phyloP scores from a whole-genome alignment of 1,140 invertebrate species.

The Drosophila eugracilis region DNA sequence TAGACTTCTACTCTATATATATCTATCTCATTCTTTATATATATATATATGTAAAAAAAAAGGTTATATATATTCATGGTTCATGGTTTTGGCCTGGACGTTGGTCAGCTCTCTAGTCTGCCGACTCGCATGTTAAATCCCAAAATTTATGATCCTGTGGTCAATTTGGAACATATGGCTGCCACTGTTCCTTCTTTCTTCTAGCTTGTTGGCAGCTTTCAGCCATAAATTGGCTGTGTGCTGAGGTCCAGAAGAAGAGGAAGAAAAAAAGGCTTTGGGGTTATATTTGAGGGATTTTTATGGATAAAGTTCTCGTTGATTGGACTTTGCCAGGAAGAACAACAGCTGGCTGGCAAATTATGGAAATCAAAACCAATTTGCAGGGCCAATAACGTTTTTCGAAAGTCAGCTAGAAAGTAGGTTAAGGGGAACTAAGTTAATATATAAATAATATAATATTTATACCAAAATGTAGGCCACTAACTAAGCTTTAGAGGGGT shows the following conservation, averaged over 20 bases:
- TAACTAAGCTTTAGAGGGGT: too few species aligned
- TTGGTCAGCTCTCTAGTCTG: slow-evolving; percentile 31
- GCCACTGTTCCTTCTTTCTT: slow-evolving; percentile 48
- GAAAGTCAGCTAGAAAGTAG: neutral
- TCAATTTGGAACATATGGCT: slow-evolving; percentile 77
- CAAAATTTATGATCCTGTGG: slow-evolving; percentile 78
- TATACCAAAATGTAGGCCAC: neutral
- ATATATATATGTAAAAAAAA: slow-evolving; percentile 7
- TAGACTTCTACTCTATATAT: too few species aligned
- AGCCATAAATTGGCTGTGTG: slow-evolving; percentile 68
- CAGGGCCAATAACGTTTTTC: neutral
- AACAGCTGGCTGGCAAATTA: slow-evolving; percentile 42
- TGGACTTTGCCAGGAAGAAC: slow-evolving; percentile 28
- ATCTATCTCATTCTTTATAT: slow-evolving; percentile 4
- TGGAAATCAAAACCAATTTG: slow-evolving; percentile 32
- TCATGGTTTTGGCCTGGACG: neutral
- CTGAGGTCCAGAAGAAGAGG: slow-evolving; percentile 22
- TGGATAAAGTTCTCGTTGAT: slow-evolving; percentile 44
- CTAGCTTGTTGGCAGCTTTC: slow-evolving; percentile 51
- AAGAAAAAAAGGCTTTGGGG: slow-evolving; percentile 36
- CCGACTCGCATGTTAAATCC: slow-evolving; percentile 67
- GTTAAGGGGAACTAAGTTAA: too few species aligned
- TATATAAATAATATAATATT: neutral
- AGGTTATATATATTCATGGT: slow-evolving; percentile 8
- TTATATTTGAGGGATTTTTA: slow-evolving; percentile 42